phyloP scores from a whole-genome alignment of 30 jellyfish, hydroid and myxozoan species.

The Cassiopea andromeda region DNA sequence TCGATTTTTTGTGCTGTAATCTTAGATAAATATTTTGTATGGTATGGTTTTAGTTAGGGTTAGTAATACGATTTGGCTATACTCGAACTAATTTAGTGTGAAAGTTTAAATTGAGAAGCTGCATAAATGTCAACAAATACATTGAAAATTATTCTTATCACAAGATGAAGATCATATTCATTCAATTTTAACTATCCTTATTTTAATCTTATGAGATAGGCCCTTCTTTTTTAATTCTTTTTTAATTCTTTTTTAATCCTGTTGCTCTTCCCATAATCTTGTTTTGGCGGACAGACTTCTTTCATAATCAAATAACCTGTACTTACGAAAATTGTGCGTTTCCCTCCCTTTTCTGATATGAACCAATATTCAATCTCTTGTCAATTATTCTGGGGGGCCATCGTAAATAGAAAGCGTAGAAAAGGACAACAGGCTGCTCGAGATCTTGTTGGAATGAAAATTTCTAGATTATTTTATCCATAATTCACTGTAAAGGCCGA shows the following conservation, averaged over 20 bases:
- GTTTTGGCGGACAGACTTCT: constrained; percentile 1
- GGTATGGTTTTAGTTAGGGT: background rate
- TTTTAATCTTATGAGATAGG: background rate
- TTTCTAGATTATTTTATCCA: too few relatives aligned
- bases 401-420: too few relatives aligned
- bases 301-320: background rate
- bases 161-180: constrained; percentile 17
- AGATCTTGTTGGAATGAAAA: too few relatives aligned
- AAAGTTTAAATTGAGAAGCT: background rate
- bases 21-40: background rate
- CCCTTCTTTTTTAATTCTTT: constrained; percentile 7
- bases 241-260: background rate
- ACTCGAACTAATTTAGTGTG: background rate
- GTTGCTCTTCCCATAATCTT: constrained; percentile 10
- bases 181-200: constrained; percentile 9
- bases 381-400: background rate
- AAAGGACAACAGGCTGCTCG: too few relatives aligned
- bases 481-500: too few relatives aligned
- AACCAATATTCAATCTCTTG: background rate
- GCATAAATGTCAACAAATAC: constrained; percentile 24
- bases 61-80: background rate
- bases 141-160: constrained; percentile 38
- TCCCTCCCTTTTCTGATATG: background rate
- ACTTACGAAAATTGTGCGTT: background rate
- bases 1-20: background rate